phyloP scores from a whole-genome alignment of 2,113 vertebrate species.

The Protomyctophum bolini region DNA sequence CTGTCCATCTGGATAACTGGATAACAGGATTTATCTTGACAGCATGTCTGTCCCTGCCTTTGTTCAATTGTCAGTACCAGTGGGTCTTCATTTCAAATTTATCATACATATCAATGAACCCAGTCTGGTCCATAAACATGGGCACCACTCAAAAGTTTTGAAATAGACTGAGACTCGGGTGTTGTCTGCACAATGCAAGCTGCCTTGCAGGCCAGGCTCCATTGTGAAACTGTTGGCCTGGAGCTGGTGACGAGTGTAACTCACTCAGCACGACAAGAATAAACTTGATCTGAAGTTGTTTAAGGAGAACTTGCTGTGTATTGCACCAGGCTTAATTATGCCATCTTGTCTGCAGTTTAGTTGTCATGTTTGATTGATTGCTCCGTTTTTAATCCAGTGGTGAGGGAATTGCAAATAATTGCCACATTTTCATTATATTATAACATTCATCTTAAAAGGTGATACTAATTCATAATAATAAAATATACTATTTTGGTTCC shows the following conservation, averaged over 20 bases:
- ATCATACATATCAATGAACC: conserved; percentile 2
- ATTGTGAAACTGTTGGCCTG: conserved; percentile 40
- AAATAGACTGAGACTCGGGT: neutral
- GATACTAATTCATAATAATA: too few species aligned
- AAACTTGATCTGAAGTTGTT: conserved; percentile 38
- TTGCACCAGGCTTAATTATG: conserved; percentile 17
- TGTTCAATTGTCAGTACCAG: conserved; percentile 36
- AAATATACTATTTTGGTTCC: too few species aligned
- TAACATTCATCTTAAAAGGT: too few species aligned
- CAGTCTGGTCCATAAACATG: conserved; percentile 4
- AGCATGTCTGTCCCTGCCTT: conserved; percentile 36
- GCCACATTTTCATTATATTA: too few species aligned
- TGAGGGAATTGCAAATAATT: too few species aligned
- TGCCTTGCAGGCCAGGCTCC: neutral
- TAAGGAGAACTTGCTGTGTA: neutral
- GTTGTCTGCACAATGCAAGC: conserved; percentile 24
- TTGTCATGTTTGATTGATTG: too few species aligned
- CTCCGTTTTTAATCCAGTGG: too few species aligned
- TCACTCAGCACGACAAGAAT: conserved; percentile 36
- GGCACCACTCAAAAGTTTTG: neutral
- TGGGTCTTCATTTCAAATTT: too few species aligned
- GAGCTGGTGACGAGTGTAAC: neutral
- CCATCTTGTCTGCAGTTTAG: conserved; percentile 14
- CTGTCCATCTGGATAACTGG: neutral
- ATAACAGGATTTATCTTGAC: conserved; percentile 9